Evolutionary conservation across 2,113 vertebrate species (phyloP), one percentile per base, ranked within the genome.

Genomic region (Gallinago jamesoni): DNA sequence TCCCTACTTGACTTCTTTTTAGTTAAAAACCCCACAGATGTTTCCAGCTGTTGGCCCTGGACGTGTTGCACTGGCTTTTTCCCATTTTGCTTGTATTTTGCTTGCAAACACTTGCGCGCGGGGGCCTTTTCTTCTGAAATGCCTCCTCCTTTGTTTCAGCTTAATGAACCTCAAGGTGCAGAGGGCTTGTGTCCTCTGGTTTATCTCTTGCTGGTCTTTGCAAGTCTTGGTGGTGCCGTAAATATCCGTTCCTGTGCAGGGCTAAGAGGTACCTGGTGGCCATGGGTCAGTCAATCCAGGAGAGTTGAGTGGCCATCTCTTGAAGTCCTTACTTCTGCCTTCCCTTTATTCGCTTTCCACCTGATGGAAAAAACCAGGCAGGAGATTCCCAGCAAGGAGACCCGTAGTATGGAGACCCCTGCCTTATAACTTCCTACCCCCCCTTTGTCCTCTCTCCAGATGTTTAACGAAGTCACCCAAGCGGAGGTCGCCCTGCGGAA

Each of bases 401-500:
- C 14, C 35, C 43, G 3, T 39, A 39, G 39, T 12, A 39, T 39
- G 39, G 39, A 73, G 28, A 10, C 14, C 35, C 39, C 12, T 41
- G 10, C 74, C 69, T 59, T 59, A 16, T 37, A 75, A 31, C 47
- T 63, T 70, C 27, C 47, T 2, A 0, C 53, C 59, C 14, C 25
- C 79, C 14, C 39, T 12, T 9, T 69, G 10, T 30, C 43, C 45
- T 70, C 50, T 56, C 60, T 47, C 4, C 82, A 97, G 99, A 79
- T 97, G 27, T 99, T 99, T 87, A 97, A 99, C 25, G 83, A 97
- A 9, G 85, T 98, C 41, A 91, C 50, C 0, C 84, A 98, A 91
- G 95, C 87, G 10, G 90, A 98, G 47, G 45, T 99, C 66, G 98
- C 87, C 12, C 96, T 99, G 72, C 97, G 4, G 37, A 99, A 99